Evolutionary conservation across 2,113 vertebrate genomes (phyloP).

Genomic region (Mesembrinibis cayennensis): DNA sequence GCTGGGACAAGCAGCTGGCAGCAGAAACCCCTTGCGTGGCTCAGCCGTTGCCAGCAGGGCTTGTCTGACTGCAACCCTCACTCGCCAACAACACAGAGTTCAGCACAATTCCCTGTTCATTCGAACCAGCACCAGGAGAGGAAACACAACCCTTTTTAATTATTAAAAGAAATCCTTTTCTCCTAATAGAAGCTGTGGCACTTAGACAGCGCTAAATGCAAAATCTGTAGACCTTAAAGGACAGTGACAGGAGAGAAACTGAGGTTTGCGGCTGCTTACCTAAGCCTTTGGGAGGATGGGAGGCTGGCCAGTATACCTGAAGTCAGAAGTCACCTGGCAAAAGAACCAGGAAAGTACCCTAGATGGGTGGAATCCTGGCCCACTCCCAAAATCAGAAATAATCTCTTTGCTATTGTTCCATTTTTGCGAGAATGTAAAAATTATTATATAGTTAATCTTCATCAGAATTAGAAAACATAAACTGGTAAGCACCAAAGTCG

Average conservation of each 20-base stretch:
- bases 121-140: neutral
- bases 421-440: neutral
- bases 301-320: neutral
- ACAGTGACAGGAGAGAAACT: neutral
- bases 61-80: neutral
- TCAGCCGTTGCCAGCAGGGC: neutral
- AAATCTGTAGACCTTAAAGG: neutral
- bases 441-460: neutral
- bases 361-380: neutral
- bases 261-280: neutral
- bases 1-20: neutral
- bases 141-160: constrained; percentile 2
- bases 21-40: neutral
- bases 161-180: constrained; percentile 33
- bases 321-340: neutral
- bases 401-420: rapidly evolving
- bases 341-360: neutral
- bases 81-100: neutral
- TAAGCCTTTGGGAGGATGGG: neutral
- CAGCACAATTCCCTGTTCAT: neutral
- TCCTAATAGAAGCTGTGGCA: neutral
- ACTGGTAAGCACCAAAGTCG: neutral
- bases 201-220: neutral
- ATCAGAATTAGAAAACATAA: neutral
- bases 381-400: neutral